A percentile compares a stretch with the other conserved stretches of the same genome.
Conservation (phyloP, 1,140 invertebrate species). For the Patella vulgata region DNA sequence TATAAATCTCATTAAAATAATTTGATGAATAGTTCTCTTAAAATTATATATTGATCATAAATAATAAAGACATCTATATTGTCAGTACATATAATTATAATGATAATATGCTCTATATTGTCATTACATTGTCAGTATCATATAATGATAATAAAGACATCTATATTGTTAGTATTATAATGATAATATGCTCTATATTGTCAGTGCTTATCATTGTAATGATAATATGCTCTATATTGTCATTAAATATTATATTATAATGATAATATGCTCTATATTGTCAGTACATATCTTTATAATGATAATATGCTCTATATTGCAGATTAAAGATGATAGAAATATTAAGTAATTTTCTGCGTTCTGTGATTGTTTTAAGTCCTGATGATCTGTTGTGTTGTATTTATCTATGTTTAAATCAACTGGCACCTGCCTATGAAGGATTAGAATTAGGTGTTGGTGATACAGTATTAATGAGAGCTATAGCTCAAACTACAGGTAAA, state of each 20-base stretch:
- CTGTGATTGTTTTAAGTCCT: constrained; percentile 87
- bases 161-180: too few species aligned
- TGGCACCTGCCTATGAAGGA: constrained; percentile 92
- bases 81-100: constrained; percentile 1
- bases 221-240: constrained; percentile 14
- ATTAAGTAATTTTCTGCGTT: constrained; percentile 92
- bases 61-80: not conserved
- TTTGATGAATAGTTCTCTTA: too few species aligned
- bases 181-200: not conserved
- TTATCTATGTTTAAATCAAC: constrained; percentile 94
- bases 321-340: constrained; percentile 95
- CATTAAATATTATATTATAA: too few species aligned
- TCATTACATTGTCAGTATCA: too few species aligned
- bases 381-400: constrained; percentile 89
- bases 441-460: constrained; percentile 94
- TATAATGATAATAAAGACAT: too few species aligned
- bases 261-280: not conserved
- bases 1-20: too few species aligned
- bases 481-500: constrained; percentile 89
- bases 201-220: not conserved
- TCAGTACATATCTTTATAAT: not conserved
- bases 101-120: constrained; percentile 6
- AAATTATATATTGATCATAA: too few species aligned
- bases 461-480: constrained; percentile 88
- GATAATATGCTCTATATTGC: constrained; percentile 14